Percentiles rank a stretch among this genome's conserved stretches.
Evolutionary conservation across 1,140 invertebrate species (phyloP).

Genomic region (Drosophila melanica): DNA sequence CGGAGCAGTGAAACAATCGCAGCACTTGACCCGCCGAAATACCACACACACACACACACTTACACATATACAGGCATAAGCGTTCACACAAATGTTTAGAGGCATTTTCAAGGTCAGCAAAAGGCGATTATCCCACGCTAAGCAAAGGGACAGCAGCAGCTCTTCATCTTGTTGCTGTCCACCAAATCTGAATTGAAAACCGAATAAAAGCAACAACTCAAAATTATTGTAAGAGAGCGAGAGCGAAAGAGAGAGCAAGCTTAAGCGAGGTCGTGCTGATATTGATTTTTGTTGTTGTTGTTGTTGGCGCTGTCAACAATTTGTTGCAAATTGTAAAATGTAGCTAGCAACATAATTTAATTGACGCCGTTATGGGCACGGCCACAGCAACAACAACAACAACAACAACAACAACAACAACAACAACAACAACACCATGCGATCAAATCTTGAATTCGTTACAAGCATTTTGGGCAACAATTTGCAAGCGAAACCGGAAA

Average conservation of each 20-base stretch:
- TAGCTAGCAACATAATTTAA: constrained; percentile 80
- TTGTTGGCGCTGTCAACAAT: constrained; percentile 70
- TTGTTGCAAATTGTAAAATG: constrained; percentile 82
- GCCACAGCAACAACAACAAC: constrained; percentile 46
- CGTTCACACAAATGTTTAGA: constrained; percentile 38
- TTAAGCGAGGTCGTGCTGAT: constrained; percentile 32
- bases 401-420: constrained; percentile 31
- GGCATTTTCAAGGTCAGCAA: constrained; percentile 52
- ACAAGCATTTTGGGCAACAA: constrained; percentile 49
- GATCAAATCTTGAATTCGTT: constrained; percentile 48
- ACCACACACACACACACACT: constrained; percentile 37
- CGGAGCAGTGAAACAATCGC: constrained; percentile 18
- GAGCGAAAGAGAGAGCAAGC: background rate
- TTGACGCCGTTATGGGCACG: constrained; percentile 79
- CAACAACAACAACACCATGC: constrained; percentile 30
- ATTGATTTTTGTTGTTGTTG: constrained; percentile 57
- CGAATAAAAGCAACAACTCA: background rate
- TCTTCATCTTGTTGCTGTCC: constrained; percentile 28
- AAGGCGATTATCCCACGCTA: constrained; percentile 71
- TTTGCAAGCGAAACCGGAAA: constrained; percentile 48
- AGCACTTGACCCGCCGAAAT: constrained; percentile 70
- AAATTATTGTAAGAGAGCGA: constrained; percentile 4
- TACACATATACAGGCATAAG: constrained; percentile 6
- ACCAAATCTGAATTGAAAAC: constrained; percentile 21
- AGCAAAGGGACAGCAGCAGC: constrained; percentile 45